A percentile compares a stretch with the other conserved stretches of the same genome.
Evolutionary conservation across 1,140 invertebrate genomes (phyloP).

Genomic region (Lepidurus arcticus): DNA sequence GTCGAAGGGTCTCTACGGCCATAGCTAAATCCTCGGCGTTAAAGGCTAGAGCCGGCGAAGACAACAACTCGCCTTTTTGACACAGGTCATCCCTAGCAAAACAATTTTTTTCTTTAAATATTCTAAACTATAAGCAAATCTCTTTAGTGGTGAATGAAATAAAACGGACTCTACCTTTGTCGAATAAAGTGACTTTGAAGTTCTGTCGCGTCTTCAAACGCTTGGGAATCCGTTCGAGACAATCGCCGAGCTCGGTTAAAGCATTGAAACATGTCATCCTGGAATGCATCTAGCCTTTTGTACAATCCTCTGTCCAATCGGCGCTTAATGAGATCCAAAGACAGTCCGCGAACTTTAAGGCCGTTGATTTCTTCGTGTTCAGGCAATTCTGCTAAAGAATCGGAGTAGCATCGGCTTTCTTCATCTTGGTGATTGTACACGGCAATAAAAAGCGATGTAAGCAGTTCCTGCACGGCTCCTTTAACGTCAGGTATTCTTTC

Average conservation of each 20-base stretch:
- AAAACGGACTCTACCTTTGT: constrained; percentile 31
- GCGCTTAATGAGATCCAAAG: constrained; percentile 77
- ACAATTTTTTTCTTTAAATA: not conserved
- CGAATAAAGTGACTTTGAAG: constrained; percentile 87
- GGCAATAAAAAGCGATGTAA: constrained; percentile 85
- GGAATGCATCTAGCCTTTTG: constrained; percentile 86
- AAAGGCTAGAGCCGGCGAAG: constrained; percentile 80
- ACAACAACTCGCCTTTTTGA: constrained; percentile 67
- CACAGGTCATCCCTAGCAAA: constrained; percentile 58
- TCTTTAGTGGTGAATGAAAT: constrained; percentile 26
- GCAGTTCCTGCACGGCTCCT: constrained; percentile 80
- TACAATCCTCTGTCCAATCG: constrained; percentile 81
- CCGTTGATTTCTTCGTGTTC: constrained; percentile 76
- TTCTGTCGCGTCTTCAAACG: constrained; percentile 91
- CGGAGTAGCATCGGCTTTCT: constrained; percentile 90
- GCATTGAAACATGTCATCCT: constrained; percentile 92
- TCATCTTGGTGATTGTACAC: constrained; percentile 95
- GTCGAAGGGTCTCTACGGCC: constrained; percentile 66
- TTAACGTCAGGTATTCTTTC: constrained; percentile 82
- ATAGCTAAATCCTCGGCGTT: constrained; percentile 64
- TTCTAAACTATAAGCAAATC: constrained; percentile 17
- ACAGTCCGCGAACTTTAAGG: constrained; percentile 65
- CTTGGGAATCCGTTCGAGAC: constrained; percentile 83
- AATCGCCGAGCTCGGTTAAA: constrained; percentile 81
- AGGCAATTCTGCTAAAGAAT: constrained; percentile 88